Evolutionary conservation across 2,888 invertebrate species (phyloP).

Genomic region (Unio pictorum): DNA sequence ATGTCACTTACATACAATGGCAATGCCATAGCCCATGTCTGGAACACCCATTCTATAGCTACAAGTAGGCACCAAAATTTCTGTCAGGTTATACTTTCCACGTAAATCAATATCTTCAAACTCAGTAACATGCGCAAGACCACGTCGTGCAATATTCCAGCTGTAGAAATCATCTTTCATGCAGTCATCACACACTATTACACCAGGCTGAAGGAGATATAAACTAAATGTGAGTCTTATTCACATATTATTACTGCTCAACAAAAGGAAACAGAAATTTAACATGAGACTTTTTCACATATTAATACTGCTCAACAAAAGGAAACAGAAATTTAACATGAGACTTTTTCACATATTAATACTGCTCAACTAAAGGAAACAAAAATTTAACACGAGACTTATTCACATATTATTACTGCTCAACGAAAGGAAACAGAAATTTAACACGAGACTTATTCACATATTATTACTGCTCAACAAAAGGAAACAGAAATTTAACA

Average conservation of each 20-base stretch:
- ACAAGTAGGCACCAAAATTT: slow-evolving; percentile 93
- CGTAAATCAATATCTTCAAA: slow-evolving; percentile 47
- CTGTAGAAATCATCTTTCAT: slow-evolving; percentile 51
- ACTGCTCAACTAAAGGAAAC: too few relatives aligned
- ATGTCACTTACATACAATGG: slow-evolving; percentile 78
- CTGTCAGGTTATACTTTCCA: slow-evolving; percentile 74
- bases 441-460: too few relatives aligned
- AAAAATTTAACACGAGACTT: too few relatives aligned
- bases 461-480: not conserved
- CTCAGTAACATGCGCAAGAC: slow-evolving; percentile 32
- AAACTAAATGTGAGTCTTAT: not conserved
- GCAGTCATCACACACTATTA: slow-evolving; percentile 56
- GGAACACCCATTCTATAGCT: slow-evolving; percentile 96
- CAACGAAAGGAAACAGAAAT: too few relatives aligned
- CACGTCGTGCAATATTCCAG: slow-evolving; percentile 51
- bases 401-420: too few relatives aligned
- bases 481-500: not conserved
- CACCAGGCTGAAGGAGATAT: slow-evolving; percentile 37
- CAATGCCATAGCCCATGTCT: slow-evolving; percentile 89
- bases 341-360: too few relatives aligned
- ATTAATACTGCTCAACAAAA: too few relatives aligned
- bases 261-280: not conserved
- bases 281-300: too few relatives aligned
- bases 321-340: too few relatives aligned
- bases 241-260: not conserved